Conservation (phyloP, 2,113 vertebrate genomes). For the Gorsachius goisagi region DNA sequence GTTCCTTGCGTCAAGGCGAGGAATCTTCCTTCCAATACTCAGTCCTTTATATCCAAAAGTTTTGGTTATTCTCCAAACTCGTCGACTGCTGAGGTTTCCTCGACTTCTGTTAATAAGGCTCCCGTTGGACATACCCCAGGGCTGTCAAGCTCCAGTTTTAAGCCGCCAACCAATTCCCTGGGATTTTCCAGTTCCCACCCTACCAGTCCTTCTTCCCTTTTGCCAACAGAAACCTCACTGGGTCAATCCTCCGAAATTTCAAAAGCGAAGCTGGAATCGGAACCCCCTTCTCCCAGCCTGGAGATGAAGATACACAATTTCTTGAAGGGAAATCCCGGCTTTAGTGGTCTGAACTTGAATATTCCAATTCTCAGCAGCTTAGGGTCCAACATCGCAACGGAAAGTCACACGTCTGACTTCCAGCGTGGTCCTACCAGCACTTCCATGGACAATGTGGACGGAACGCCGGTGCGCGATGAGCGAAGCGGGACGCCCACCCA, state of each 20-base stretch:
- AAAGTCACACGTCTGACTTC: conserved; percentile 71
- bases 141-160: conserved; percentile 69
- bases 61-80: conserved; percentile 77
- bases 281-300: conserved; percentile 84
- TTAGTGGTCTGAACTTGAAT: conserved; percentile 88
- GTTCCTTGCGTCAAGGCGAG: conserved; percentile 67
- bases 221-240: conserved; percentile 71
- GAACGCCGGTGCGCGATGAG: conserved; percentile 93
- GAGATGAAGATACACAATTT: conserved; percentile 99
- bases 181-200: conserved; percentile 68
- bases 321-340: conserved; percentile 94
- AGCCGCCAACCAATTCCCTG: conserved; percentile 69
- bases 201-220: conserved; percentile 61
- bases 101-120: conserved; percentile 79
- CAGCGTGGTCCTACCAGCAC: conserved; percentile 75
- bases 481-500: conserved; percentile 93
- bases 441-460: conserved; percentile 85
- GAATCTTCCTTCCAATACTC: conserved; percentile 47
- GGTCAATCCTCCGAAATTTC: conserved; percentile 67
- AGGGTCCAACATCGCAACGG: conserved; percentile 62
- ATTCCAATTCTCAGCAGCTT: conserved; percentile 78
- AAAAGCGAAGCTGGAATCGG: conserved; percentile 73
- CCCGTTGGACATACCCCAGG: conserved; percentile 60
- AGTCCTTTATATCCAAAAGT: conserved; percentile 70
- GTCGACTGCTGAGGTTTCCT: conserved; percentile 77